Percentiles rank a stretch among this genome's conserved stretches.
These are phyloP conservation scores for Callyntrura sp. DNA, from an alignment of 2,888 invertebrate species.

Conservation along the genomic window DNA sequence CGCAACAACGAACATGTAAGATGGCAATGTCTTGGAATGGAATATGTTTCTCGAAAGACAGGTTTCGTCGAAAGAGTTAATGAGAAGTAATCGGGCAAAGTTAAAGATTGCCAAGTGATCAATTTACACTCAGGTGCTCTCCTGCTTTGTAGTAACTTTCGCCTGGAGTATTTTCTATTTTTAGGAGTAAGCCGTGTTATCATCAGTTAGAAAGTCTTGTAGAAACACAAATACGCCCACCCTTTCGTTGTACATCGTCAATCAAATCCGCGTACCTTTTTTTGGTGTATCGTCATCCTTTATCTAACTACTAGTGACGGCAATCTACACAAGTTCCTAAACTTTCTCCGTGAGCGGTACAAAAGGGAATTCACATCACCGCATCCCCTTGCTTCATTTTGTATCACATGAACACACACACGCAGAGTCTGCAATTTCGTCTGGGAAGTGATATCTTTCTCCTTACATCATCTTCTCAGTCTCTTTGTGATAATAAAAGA, in stretches of 20 bases:
- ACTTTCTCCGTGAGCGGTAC: neutral
- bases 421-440: neutral
- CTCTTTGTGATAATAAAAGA: conserved; percentile 45
- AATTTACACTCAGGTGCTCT: no score
- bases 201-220: neutral
- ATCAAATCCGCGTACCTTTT: no score
- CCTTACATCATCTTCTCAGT: conserved; percentile 28
- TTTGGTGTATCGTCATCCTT: no score
- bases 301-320: no score
- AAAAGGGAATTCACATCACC: neutral
- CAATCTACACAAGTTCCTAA: conserved; percentile 22
- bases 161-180: neutral
- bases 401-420: neutral
- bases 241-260: no score
- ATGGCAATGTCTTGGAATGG: no score
- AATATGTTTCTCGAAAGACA: no score
- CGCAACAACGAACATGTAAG: no score
- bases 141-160: neutral
- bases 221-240: no score
- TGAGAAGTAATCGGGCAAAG: no score
- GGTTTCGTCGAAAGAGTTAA: no score
- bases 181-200: neutral
- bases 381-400: neutral
- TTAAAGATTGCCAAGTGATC: no score
- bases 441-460: conserved; percentile 12